Evolutionary conservation across 2,888 invertebrate species (phyloP).

Genomic region (Palloptera scutellata): DNA sequence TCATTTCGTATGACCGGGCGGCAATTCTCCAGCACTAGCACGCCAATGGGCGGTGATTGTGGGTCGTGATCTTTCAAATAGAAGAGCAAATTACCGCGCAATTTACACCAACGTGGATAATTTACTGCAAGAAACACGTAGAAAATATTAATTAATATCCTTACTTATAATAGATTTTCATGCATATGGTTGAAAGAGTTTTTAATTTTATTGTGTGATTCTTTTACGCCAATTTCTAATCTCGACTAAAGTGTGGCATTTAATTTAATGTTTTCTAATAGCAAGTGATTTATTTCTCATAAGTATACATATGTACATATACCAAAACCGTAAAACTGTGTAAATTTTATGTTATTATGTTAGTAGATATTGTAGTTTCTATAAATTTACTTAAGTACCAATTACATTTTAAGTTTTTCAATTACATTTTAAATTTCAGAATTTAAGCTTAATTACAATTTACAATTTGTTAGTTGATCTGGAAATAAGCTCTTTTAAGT

Average conservation of each 20-base stretch:
- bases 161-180: neutral
- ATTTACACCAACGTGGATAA: conserved; percentile 86
- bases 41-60: conserved; percentile 86
- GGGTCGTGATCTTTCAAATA: conserved; percentile 90
- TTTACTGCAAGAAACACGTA: conserved; percentile 69
- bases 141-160: neutral
- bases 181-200: neutral
- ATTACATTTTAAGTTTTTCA: too few species aligned
- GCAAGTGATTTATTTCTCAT: neutral
- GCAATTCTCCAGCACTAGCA: conserved; percentile 89
- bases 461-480: too few species aligned
- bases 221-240: neutral
- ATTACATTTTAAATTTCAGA: too few species aligned
- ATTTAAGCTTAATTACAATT: too few species aligned
- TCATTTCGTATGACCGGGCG: conserved; percentile 73
- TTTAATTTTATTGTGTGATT: neutral
- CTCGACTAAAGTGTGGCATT: neutral
- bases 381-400: too few species aligned
- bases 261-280: neutral
- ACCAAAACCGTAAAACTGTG: too few species aligned
- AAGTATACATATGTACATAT: neutral
- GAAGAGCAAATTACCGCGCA: conserved; percentile 91
- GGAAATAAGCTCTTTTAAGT: neutral
- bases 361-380: too few species aligned
- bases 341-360: too few species aligned